Evolutionary conservation across 2,888 invertebrate species (phyloP), one percentile per base, ranked within the genome.

Genomic region (Dynastes maya): DNA sequence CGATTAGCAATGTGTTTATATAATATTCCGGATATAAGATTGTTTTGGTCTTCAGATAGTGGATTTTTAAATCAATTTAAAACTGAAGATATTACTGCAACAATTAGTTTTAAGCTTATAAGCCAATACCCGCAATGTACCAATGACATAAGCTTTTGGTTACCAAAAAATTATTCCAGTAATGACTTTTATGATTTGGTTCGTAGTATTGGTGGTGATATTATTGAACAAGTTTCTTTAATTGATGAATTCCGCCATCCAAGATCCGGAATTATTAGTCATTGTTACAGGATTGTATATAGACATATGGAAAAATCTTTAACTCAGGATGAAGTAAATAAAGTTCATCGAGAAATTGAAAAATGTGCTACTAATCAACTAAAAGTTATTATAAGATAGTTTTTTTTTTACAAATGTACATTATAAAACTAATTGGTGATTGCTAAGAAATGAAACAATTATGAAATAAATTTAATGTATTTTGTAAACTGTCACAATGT

Each of bases 91-190:
- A 90, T 94, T 2, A 90, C 94, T 82, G 91, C 91, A 13, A 89
- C 90, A 68, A 91, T 96, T 58, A 93, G 89, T 75, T 98, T 95
- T 86, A 96, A 96, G 91, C 91, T 95, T 0, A 90, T 98, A 3
- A 98, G 98, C 81, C 88, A 91, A 22, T 96, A 93, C 89, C 98
- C 98, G 0, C 96, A 95, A 84, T 97, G 97, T 86, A 90, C 86
- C 8, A 97, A 96, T 89, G 99, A 99, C 88, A 92, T 99, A 40
- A 98, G 99, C 67, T 99, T 99, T 89, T 99, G 99, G 98, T 88
- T 99, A 71, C 97, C 98, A 0, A 86, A 91, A 1, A 84, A 91
- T 29, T 97, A 93, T 88, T 91, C 91, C n/a, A 89, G 91, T 71
- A 96, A 96, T 88, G 97, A 97, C 89, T 97, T 97, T 86, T 98